Base-by-base conservation (phyloP, 2,888 invertebrate species). In the Oithona nana region DNA sequence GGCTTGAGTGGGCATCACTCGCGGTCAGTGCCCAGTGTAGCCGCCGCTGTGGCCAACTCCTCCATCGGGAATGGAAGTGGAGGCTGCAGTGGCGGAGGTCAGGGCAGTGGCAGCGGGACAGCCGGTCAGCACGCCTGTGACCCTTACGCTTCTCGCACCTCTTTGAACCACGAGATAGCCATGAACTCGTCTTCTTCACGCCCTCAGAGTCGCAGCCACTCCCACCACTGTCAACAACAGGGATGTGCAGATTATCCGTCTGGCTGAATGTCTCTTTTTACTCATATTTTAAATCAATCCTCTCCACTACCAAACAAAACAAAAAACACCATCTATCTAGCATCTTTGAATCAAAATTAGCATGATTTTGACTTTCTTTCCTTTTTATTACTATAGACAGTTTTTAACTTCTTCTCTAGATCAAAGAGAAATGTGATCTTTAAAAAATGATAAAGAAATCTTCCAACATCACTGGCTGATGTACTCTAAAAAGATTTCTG, bases 21-120 rank as follows among this genome's bases (percentile, higher is more conserved):
- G n/a, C 57, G 57, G 8, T 57, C 57, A n/a, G 57, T 57, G 28
- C 57, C 57, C 28, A 24, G 24, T 20, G 57, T 57, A 11, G 57
- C 57, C 8, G 39, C 39, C 6, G 39, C 39, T 39, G 39, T 39
- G 39, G 39, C 39, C 8, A 16, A 16, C 39, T 6, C 39, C 8
- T 39, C 39, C 8, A 16, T 6, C 8, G 39, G 39, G 8, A 16
- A 11, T 6, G 16, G 8, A 11, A 6, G 6, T 6, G 8, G 16
- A 11, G 39, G 39, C 6, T 6, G 39, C 6, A 16, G 39, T n/a
- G 39, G 39, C 8, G 39, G 39, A 6, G 39, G 6, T 6, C 6
- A 6, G 6, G 8, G 6, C 8, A 6, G 16, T 39, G 39, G 39
- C 6, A 16, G 39, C 6, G 39, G 39, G 8, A 16, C 16, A 16